Conservation (phyloP, 2,113 vertebrate genomes). For the Epinephelus lanceolatus region DNA sequence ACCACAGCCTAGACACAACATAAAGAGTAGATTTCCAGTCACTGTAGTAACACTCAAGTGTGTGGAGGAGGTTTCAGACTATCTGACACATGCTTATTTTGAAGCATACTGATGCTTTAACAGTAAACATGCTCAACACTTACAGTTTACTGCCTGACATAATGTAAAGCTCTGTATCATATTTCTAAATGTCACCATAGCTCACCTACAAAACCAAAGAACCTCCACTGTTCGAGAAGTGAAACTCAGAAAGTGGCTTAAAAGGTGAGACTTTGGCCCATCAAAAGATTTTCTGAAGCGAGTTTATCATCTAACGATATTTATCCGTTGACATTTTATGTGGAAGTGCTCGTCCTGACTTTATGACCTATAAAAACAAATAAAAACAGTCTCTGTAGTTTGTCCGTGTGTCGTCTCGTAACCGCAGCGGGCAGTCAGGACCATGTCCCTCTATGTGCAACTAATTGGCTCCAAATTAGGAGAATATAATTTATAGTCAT, state of each 20-base stretch:
- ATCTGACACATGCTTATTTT: background rate
- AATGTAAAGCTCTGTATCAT: background rate
- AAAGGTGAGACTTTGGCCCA: background rate
- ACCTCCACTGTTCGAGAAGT: background rate
- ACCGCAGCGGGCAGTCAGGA: background rate
- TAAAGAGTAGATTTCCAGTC: background rate
- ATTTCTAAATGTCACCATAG: background rate
- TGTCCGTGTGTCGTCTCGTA: background rate
- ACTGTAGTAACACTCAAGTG: no score
- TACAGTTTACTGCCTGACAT: background rate
- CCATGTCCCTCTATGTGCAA: background rate
- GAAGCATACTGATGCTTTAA: background rate
- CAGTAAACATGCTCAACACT: background rate
- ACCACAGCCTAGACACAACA: background rate
- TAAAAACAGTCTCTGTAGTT: background rate
- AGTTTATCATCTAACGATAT: background rate
- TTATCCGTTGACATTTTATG: background rate
- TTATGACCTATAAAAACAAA: background rate
- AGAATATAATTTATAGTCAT: constrained; percentile 19
- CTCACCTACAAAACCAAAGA: background rate
- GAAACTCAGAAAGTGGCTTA: background rate
- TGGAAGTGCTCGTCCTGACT: background rate
- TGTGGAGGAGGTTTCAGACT: background rate
- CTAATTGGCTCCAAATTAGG: constrained; percentile 13
- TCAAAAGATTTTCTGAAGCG: background rate